A percentile compares a stretch with the other conserved stretches of the same genome.
These are phyloP conservation scores for Argentina silus DNA, from an alignment of 2,797 vertebrate species.

Conservation along the genomic window DNA sequence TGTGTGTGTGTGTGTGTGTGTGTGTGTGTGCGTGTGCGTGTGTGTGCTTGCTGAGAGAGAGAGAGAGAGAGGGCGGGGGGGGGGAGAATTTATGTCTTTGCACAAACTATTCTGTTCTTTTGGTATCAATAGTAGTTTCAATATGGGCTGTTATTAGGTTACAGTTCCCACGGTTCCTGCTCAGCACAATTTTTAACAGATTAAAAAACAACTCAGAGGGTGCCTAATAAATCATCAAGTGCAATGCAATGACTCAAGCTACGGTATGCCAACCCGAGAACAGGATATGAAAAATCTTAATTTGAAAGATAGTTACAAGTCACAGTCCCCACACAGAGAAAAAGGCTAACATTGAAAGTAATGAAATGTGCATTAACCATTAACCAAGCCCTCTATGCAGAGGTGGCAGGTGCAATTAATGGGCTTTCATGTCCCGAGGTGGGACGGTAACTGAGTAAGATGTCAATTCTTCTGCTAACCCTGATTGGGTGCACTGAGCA, in stretches of 20 bases:
- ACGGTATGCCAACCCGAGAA: constrained; percentile 36
- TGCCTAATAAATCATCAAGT: constrained; percentile 61
- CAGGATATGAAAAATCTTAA: constrained; percentile 57
- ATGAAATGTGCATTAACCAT: constrained; percentile 9
- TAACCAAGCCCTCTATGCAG: constrained; percentile 15
- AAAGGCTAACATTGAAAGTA: constrained; percentile 3
- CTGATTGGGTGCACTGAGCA: constrained; percentile 9
- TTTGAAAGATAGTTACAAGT: constrained; percentile 36
- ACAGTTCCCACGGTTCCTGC: constrained; percentile 51
- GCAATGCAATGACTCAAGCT: constrained; percentile 53
- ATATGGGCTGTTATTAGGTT: constrained; percentile 57
- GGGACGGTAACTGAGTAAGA: constrained; percentile 14
- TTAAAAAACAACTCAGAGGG: constrained; percentile 57
- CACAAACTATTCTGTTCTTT: constrained; percentile 43
- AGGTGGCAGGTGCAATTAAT: constrained; percentile 32
- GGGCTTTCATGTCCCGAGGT: constrained; percentile 34
- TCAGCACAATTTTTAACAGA: constrained; percentile 63
- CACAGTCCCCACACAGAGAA: constrained; percentile 27
- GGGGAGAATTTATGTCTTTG: constrained; percentile 29
- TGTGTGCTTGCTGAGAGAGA: neutral
- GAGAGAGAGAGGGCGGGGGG: constrained; percentile 11
- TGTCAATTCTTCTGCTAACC: constrained; percentile 24
- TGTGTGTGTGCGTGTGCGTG: neutral
- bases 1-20: neutral
- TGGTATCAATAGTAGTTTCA: constrained; percentile 48